Conservation (phyloP, 2,888 invertebrate species). For the Leptogaster cylindrica region DNA sequence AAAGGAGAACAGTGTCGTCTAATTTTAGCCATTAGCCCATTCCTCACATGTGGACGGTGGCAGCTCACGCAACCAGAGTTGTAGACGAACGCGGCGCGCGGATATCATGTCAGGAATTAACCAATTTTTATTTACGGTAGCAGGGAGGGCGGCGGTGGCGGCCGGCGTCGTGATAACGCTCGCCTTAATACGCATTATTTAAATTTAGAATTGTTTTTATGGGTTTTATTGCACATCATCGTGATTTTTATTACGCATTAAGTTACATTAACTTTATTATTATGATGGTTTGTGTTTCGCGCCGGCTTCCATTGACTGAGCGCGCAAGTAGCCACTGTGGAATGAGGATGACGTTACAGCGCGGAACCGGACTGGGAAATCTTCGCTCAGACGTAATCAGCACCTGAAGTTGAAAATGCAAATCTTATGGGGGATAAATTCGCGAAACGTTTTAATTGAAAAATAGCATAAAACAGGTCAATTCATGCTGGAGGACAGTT, state of each 20-base stretch:
- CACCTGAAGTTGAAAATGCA: background rate
- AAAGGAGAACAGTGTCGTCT: constrained; percentile 15
- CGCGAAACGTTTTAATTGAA: constrained; percentile 10
- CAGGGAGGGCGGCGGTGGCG: constrained; percentile 7
- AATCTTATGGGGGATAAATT: background rate
- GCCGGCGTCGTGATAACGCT: constrained; percentile 1
- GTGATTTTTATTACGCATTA: constrained; percentile 49
- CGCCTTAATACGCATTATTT: constrained; percentile 52
- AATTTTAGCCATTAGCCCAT: constrained; percentile 27
- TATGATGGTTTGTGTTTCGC: constrained; percentile 42
- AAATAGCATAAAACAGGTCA: background rate
- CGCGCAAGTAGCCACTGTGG: background rate
- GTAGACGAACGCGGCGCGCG: background rate
- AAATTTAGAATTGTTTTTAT: constrained; percentile 60
- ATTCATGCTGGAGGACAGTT: background rate
- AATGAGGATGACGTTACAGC: too few relatives aligned
- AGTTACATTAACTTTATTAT: constrained; percentile 46
- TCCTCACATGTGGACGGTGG: background rate
- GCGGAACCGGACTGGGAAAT: background rate
- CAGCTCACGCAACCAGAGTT: background rate
- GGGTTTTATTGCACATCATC: constrained; percentile 58
- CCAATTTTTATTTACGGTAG: background rate
- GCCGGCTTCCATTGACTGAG: background rate
- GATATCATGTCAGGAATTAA: constrained; percentile 24
- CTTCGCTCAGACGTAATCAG: background rate